Evolutionary conservation across 1,140 invertebrate species (phyloP), one percentile per base, ranked within the genome.

Genomic region (Drosophila baimaii): DNA sequence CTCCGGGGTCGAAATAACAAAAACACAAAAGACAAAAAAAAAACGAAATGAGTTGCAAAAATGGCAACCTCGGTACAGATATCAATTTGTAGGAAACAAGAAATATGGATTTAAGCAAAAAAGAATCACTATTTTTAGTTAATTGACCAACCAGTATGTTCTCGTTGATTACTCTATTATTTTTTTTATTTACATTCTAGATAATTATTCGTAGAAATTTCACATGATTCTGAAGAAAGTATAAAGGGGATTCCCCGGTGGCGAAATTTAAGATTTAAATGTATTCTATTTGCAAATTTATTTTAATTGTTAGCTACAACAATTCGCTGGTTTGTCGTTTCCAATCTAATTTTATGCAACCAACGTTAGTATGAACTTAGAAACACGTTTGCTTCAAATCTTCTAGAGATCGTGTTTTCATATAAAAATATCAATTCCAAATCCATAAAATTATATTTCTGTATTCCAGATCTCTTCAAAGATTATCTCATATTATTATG

Each of bases 1-100:
- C 43, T 68, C 15, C 31, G 27, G 17, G 59, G 25, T 33, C 57
- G 41, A 52, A 21, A 33, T 51, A 31, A 31, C 6, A 35, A n/a
- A 19, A 51, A 33, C 4, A 33, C 9, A 9, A 5, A 33, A 13
- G 13, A 33, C 9, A 1, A 25, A 17, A 9, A 63, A 58, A 39
- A 43, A 62, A 5, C 23, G 10, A 21, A 27, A 10, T 27, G 31
- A 62, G 9, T 35, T 62, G 51, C 59, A 39, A n/a, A 19, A 39
- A 29, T 21, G 19, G 31, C 31, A 37, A 27, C 25, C 12, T 19
- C 15, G 23, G 15, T 27, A n/a, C 17, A 3, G 25, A 61, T 25
- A 57, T 27, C 15, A 33, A 33, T 21, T 52, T 52, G 12, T 33
- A 33, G 12, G 6, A 52, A 33, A 52, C 17, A 21, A 33, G 17